phyloP scores from a whole-genome alignment of 2,888 invertebrate species.

The Drosophila nr. perissopoda region DNA sequence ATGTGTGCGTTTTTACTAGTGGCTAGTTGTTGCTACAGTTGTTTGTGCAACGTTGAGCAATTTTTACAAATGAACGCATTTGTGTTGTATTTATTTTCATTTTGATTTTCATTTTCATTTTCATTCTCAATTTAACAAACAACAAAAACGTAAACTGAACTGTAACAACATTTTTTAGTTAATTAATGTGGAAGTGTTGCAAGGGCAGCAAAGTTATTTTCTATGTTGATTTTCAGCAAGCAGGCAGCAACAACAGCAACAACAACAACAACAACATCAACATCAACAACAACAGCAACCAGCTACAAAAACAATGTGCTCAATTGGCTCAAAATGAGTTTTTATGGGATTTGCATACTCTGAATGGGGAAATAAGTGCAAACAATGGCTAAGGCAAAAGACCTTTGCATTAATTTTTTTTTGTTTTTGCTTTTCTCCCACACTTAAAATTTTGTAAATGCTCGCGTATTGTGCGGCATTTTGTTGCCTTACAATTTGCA shows the following conservation, averaged over 20 bases:
- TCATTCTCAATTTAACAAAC: constrained; percentile 34
- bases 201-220: constrained; percentile 33
- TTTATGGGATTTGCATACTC: constrained; percentile 77
- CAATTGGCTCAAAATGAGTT: constrained; percentile 78
- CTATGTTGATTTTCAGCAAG: constrained; percentile 56
- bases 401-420: constrained; percentile 35
- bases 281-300: constrained; percentile 18
- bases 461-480: constrained; percentile 34
- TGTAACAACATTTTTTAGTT: constrained; percentile 60
- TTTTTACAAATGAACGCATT: constrained; percentile 72
- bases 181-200: constrained; percentile 54
- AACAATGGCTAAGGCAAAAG: constrained; percentile 48
- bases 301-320: constrained; percentile 61
- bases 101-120: constrained; percentile 29
- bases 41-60: constrained; percentile 23
- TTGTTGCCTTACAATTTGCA: constrained; percentile 44
- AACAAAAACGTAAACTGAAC: constrained; percentile 28
- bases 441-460: constrained; percentile 8
- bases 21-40: neutral
- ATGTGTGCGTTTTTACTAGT: constrained; percentile 34
- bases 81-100: constrained; percentile 38
- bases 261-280: constrained; percentile 27
- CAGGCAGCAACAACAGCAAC: constrained; percentile 30
- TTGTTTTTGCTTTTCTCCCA: neutral
- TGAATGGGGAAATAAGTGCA: constrained; percentile 65